These are phyloP conservation scores for Drosophila niveifrons DNA, from an alignment of 2,888 invertebrate species.

Conservation along the genomic window DNA sequence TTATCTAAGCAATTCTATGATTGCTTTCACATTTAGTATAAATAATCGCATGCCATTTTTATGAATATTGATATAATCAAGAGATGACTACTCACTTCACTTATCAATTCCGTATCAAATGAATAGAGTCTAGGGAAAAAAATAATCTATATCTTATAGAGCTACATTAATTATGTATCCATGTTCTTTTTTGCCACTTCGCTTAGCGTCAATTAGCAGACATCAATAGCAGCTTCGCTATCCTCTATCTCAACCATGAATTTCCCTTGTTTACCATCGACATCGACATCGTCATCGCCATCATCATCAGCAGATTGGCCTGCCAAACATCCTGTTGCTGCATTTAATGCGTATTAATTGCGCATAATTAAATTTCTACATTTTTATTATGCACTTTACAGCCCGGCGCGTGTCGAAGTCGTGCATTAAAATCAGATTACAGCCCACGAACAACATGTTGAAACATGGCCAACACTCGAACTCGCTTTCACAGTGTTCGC, in stretches of 20 bases:
- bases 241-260: background rate
- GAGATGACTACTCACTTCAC: background rate
- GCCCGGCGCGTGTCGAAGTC: constrained; percentile 49
- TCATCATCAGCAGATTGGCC: background rate
- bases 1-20: no score
- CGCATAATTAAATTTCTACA: constrained; percentile 78
- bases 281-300: no score
- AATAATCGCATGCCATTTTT: background rate
- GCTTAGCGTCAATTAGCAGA: constrained; percentile 54
- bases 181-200: constrained; percentile 8
- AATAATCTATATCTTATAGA: constrained; percentile 14
- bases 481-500: background rate
- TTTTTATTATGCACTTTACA: constrained; percentile 79
- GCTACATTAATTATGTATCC: constrained; percentile 38
- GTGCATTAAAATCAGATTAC: constrained; percentile 75
- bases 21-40: no score
- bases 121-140: background rate
- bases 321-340: constrained; percentile 52
- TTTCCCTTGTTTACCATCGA: background rate
- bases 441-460: constrained; percentile 45
- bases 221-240: constrained; percentile 34
- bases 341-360: constrained; percentile 77
- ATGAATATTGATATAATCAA: background rate
- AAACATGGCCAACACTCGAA: constrained; percentile 24
- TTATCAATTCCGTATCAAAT: no score